A percentile compares a stretch with the other conserved stretches of the same genome.
Evolutionary conservation across 1,140 invertebrate genomes (phyloP).

Genomic region (Drosophila lacteicornis): DNA sequence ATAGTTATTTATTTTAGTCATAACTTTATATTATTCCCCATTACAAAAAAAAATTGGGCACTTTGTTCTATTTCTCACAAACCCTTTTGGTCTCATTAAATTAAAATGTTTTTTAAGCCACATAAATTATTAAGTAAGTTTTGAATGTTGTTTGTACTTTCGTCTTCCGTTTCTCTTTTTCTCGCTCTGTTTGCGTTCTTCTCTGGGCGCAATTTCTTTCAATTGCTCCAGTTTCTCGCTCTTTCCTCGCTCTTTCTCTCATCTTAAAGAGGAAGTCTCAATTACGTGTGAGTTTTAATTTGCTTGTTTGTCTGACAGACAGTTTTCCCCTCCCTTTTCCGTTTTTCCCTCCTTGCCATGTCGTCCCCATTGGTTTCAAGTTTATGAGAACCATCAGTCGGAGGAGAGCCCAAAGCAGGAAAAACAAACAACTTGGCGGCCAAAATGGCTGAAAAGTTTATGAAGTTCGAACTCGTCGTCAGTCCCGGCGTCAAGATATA

Average conservation of each 20-base stretch:
- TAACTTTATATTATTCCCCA: no score
- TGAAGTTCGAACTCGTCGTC: constrained; percentile 50
- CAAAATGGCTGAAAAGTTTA: constrained; percentile 47
- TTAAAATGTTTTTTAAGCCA: background rate
- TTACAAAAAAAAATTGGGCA: no score
- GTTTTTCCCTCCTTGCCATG: background rate
- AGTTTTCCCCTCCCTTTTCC: constrained; percentile 25
- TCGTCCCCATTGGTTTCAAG: constrained; percentile 30
- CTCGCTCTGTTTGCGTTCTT: constrained; percentile 27
- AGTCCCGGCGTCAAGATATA: constrained; percentile 10
- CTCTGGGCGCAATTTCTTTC: constrained; percentile 69
- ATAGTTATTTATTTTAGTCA: no score
- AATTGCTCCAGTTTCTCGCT: constrained; percentile 69
- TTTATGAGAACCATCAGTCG: constrained; percentile 42
- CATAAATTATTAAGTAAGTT: background rate
- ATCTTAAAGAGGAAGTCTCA: constrained; percentile 74
- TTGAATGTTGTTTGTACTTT: background rate
- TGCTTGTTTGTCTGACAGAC: constrained; percentile 64
- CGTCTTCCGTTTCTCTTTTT: constrained; percentile 2
- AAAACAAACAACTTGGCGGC: constrained; percentile 25
- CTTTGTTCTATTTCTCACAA: no score
- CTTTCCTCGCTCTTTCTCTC: constrained; percentile 8
- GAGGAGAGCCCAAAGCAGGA: constrained; percentile 4
- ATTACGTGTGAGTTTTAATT: constrained; percentile 65
- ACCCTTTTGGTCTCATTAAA: no score